Conservation (phyloP, 2,888 invertebrate species). For the Ophion costatus region DNA sequence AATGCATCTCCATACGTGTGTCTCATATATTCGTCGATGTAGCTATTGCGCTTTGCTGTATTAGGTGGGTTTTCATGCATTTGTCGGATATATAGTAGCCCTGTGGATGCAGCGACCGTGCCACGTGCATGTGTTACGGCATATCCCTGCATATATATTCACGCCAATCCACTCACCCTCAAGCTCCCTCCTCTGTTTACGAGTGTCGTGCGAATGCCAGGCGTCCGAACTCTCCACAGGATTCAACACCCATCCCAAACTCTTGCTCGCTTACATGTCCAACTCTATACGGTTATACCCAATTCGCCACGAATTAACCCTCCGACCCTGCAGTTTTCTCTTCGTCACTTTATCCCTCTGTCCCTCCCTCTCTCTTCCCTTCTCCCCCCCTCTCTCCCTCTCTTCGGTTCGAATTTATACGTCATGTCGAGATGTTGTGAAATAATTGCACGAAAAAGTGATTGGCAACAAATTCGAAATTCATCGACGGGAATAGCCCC, state of each 20-base stretch:
- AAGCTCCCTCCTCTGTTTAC: constrained; percentile 33
- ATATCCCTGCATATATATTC: constrained; percentile 69
- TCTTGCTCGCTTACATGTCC: constrained; percentile 32
- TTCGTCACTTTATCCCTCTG: constrained; percentile 33
- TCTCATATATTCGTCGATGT: constrained; percentile 1
- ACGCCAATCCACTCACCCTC: constrained; percentile 63
- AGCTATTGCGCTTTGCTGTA: constrained; percentile 35
- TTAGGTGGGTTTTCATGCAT: constrained; percentile 76
- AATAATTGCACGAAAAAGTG: constrained; percentile 83
- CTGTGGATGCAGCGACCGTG: constrained; percentile 78
- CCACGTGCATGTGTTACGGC: constrained; percentile 82
- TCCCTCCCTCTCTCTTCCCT: constrained; percentile 31
- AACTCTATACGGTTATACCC: constrained; percentile 42
- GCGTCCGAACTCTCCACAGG: constrained; percentile 60
- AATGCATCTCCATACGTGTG: not conserved
- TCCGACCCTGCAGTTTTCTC: constrained; percentile 66
- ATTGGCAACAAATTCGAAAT: constrained; percentile 80
- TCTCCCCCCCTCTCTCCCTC: constrained; percentile 32
- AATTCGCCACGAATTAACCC: constrained; percentile 61
- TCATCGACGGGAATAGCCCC: constrained; percentile 71
- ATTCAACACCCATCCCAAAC: constrained; percentile 54
- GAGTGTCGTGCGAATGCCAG: constrained; percentile 58
- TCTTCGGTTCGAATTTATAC: constrained; percentile 72
- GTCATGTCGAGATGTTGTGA: constrained; percentile 82
- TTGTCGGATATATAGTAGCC: constrained; percentile 74